Evolutionary conservation across 2,113 vertebrate species (phyloP).

Genomic region (Rhinichthys klamathensis): DNA sequence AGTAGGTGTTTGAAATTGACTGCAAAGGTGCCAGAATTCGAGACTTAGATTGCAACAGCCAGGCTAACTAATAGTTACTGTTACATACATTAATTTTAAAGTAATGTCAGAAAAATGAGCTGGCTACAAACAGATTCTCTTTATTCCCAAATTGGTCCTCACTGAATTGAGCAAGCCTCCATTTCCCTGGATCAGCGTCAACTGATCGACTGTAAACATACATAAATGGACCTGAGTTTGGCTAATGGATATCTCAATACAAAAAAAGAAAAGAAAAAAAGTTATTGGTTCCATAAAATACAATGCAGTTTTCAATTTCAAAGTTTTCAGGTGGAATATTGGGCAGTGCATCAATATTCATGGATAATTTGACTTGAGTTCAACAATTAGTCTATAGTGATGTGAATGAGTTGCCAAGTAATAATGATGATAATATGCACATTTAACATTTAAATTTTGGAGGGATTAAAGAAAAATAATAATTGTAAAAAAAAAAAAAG

Average conservation of each 20-base stretch:
- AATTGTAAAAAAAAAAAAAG: not conserved
- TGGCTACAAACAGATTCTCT: not conserved
- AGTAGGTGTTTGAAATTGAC: constrained; percentile 20
- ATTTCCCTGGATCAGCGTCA: not conserved
- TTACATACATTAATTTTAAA: not conserved
- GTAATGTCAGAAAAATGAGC: not conserved
- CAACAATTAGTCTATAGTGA: not conserved
- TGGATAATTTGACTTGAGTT: not conserved
- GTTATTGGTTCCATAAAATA: not conserved
- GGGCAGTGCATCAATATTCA: not conserved
- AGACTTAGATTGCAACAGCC: not conserved
- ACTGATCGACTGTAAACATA: not conserved
- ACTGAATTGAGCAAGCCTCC: constrained; percentile 4
- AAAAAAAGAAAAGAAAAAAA: not conserved
- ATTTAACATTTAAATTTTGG: not conserved
- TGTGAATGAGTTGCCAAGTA: not conserved
- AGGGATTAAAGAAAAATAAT: not conserved
- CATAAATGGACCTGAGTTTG: not conserved
- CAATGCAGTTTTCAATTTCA: not conserved
- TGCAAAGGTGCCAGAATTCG: not conserved
- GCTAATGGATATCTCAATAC: not conserved
- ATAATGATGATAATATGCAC: not conserved
- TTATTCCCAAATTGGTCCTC: not conserved
- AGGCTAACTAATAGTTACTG: not conserved
- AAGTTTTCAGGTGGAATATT: not conserved